Evolutionary conservation across 2,888 invertebrate species (phyloP).

Genomic region (Hypsopygia costalis): DNA sequence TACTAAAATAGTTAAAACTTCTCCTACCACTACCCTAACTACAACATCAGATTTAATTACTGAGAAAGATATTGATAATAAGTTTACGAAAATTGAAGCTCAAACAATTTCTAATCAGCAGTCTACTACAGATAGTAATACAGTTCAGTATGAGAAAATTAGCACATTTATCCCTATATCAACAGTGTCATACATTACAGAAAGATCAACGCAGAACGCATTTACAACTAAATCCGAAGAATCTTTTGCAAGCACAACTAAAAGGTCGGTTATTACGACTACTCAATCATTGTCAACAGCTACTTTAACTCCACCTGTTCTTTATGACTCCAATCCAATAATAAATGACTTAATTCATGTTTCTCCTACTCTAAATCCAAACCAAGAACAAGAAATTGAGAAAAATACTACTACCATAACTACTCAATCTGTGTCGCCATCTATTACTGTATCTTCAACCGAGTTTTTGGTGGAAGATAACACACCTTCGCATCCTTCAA

Average conservation of each 20-base stretch:
- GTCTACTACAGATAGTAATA: constrained; percentile 38
- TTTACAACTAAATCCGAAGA: constrained; percentile 23
- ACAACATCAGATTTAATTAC: constrained; percentile 14
- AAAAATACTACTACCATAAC: constrained; percentile 64
- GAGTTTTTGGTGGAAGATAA: constrained; percentile 41
- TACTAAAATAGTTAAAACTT: constrained; percentile 10
- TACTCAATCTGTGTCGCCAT: constrained; percentile 68
- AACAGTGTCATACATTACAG: constrained; percentile 45
- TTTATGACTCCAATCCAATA: constrained; percentile 26
- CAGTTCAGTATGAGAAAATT: constrained; percentile 43
- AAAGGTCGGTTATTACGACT: constrained; percentile 25
- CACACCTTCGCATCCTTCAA: constrained; percentile 17
- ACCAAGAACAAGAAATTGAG: constrained; percentile 20
- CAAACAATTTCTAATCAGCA: constrained; percentile 25
- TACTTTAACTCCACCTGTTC: constrained; percentile 12
- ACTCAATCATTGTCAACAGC: constrained; percentile 18
- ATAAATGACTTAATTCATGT: constrained; percentile 22
- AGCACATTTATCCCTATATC: constrained; percentile 58
- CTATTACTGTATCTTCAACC: constrained; percentile 55
- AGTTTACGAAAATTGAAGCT: constrained; percentile 19
- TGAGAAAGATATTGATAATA: neutral
- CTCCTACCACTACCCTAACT: constrained; percentile 16
- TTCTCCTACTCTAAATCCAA: constrained; percentile 19
- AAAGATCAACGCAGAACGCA: constrained; percentile 39
- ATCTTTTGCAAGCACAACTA: constrained; percentile 26